Evolutionary conservation across 35 echinoderm and acorn worm genomes (phyloP).

Genomic region (Diadema setosum): DNA sequence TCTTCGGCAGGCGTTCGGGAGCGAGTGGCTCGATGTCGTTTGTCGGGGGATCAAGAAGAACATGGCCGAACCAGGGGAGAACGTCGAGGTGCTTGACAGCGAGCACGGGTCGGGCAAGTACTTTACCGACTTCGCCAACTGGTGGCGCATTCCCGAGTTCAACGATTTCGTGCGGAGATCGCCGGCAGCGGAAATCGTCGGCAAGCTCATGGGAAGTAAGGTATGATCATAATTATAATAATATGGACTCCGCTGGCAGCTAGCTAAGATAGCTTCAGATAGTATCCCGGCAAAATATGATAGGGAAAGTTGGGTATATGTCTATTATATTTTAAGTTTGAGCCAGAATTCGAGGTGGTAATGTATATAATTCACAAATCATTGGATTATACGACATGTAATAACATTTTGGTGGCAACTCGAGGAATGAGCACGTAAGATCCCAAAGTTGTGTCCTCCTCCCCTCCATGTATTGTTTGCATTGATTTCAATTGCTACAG

Average conservation of each 20-base stretch:
- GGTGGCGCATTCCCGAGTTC: conserved; percentile 26
- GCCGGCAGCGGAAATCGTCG: conserved; percentile 24
- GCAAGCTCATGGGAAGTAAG: conserved; percentile 22
- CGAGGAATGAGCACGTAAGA: too few relatives aligned
- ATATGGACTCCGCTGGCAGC: neutral
- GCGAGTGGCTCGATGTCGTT: conserved; percentile 9
- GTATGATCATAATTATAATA: neutral
- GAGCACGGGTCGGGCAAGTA: neutral
- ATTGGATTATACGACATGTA: too few relatives aligned
- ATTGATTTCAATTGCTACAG: too few relatives aligned
- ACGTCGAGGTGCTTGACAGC: neutral
- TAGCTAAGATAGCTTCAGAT: too few relatives aligned
- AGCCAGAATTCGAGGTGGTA: too few relatives aligned
- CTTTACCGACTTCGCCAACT: conserved; percentile 48
- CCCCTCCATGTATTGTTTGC: too few relatives aligned
- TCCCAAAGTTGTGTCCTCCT: too few relatives aligned
- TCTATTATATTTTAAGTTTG: too few relatives aligned
- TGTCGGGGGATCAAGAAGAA: neutral
- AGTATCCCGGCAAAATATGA: too few relatives aligned
- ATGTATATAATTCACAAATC: too few relatives aligned
- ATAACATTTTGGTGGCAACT: too few relatives aligned
- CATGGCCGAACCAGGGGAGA: conserved; percentile 6
- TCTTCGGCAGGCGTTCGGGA: neutral
- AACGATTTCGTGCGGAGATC: conserved; percentile 14
- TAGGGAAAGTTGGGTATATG: too few relatives aligned